Percentiles rank a stretch among this genome's conserved stretches.
Evolutionary conservation across 1,140 invertebrate species (phyloP).

Genomic region (Brachionus manjavacas): DNA sequence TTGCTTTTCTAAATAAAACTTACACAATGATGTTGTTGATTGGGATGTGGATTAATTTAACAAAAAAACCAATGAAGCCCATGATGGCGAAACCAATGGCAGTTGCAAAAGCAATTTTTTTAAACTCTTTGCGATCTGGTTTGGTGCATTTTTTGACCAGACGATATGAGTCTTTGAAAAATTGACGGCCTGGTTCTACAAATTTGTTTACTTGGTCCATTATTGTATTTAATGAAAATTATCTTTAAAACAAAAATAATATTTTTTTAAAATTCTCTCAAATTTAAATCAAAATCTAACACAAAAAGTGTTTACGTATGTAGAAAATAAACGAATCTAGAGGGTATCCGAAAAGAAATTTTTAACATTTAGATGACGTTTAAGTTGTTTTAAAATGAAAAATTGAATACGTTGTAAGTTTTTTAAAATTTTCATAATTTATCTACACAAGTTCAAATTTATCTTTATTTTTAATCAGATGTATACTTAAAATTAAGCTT

Average conservation of each 20-base stretch:
- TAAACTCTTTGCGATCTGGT: constrained; percentile 98
- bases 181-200: constrained; percentile 86
- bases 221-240: background rate
- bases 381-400: background rate
- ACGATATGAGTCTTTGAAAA: constrained; percentile 88
- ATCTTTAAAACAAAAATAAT: background rate
- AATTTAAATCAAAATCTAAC: constrained; percentile 21
- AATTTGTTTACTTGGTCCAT: constrained; percentile 97
- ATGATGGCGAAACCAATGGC: constrained; percentile 99
- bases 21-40: constrained; percentile 98
- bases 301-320: constrained; percentile 32
- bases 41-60: constrained; percentile 98
- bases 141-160: constrained; percentile 98
- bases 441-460: background rate
- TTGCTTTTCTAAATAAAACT: background rate
- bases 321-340: background rate
- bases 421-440: background rate
- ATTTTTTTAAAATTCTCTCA: background rate
- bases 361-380: constrained; percentile 5
- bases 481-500: background rate
- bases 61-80: constrained; percentile 99
- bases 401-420: constrained; percentile 16
- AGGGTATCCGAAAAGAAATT: background rate
- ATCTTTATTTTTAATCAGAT: background rate
- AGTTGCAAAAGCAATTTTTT: constrained; percentile 98